A percentile compares a stretch with the other conserved stretches of the same genome.
Conservation (phyloP, 2,113 vertebrate species). For the Crotalus viridis region DNA sequence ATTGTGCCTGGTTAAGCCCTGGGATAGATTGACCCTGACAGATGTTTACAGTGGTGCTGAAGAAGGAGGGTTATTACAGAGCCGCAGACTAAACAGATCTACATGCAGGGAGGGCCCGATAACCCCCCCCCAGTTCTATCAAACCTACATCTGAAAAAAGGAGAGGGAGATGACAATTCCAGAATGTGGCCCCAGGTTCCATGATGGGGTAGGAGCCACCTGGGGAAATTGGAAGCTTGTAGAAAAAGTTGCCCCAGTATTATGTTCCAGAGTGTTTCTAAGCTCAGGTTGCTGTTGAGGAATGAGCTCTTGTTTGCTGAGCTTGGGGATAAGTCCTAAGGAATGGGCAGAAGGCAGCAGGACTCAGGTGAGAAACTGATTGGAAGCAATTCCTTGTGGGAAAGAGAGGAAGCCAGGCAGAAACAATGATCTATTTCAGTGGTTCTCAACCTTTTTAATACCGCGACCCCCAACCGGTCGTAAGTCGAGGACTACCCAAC, state of each 20-base stretch:
- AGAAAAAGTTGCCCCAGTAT: not conserved
- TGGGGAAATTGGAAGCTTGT: not conserved
- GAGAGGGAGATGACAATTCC: not conserved
- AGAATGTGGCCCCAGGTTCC: not conserved
- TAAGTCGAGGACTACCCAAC: too few species aligned
- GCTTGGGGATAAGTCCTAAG: not conserved
- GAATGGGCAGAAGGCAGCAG: not conserved
- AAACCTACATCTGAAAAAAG: not conserved
- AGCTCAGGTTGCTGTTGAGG: not conserved
- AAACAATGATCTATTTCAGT: constrained; percentile 32
- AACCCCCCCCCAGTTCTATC: not conserved
- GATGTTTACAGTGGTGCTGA: constrained; percentile 36
- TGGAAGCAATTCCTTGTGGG: constrained; percentile 8
- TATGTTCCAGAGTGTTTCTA: not conserved
- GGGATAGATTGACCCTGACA: constrained; percentile 36
- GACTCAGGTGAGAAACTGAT: not conserved
- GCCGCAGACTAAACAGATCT: constrained; percentile 41
- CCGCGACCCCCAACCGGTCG: too few species aligned
- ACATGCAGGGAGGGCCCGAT: not conserved
- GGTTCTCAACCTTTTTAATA: too few species aligned
- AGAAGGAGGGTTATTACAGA: constrained; percentile 26
- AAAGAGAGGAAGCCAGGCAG: not conserved
- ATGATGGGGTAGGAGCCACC: not conserved
- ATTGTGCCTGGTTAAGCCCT: constrained; percentile 5
- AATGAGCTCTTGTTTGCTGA: not conserved